Base-by-base conservation (phyloP, 2,888 invertebrate species). In the Lathronympha strigana region DNA sequence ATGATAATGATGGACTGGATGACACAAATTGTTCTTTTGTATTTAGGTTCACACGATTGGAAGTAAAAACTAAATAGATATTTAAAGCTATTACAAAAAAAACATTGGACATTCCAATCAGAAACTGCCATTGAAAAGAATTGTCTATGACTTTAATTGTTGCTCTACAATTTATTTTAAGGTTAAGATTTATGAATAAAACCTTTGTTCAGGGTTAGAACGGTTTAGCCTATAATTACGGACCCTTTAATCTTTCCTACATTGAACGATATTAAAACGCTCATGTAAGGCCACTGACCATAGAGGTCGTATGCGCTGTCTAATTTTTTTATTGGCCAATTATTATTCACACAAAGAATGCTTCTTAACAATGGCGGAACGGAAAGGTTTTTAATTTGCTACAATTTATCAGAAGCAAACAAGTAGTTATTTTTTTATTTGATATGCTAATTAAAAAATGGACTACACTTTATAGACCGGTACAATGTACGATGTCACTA, bases 211-310 rank as follows among this genome's bases (percentile, higher is more conserved):
- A 66, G 66, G 66, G 66, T 66, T 66, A 61, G 5, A 61, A 61
- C 28, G 38, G 66, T 66, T 66, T 54, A 66, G 21, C 45, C 36
- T 60, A 25, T 63, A 66, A 66, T 66, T 61, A 66, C 28, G 17
- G 40, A 28, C 66, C 66, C 66, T 61, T 64, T 63, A 60, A 67
- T 67, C 53, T 63, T 63, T 67, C 49, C 67, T 67, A 33, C 63
- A 63, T 67, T 67, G 63, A 67, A 63, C 57, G 53, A 49, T 54
- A 63, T 53, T 63, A 33, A 36, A 47, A 15, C 51, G 57, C n/a
- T 17, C 54, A 47, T 51, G 62, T 69, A 69, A 72, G 68, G 68
- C 67, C 69, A 64, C 53, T 71, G 69, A 66, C 66, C 69, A 71
- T 63, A 66, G 61, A 69, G 72, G 71, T 61, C 68, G 51, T 60